Evolutionary conservation across 2,113 vertebrate species (phyloP).

Genomic region (Cyanoliseus patagonus): DNA sequence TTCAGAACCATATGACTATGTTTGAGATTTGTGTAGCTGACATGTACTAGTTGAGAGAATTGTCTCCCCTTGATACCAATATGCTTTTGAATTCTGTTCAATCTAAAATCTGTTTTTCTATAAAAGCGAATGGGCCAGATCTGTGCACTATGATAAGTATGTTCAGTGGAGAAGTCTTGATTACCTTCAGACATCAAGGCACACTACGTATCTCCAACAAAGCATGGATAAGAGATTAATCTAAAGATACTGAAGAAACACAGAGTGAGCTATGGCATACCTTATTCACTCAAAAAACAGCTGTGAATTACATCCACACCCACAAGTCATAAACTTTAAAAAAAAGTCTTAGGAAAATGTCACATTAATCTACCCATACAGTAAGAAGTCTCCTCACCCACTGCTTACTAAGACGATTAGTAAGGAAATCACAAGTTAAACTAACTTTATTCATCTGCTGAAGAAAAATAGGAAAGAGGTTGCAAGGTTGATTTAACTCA

Average conservation of each 20-base stretch:
- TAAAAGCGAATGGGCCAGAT: not conserved
- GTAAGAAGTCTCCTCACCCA: conserved; percentile 56
- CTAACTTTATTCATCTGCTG: conserved; percentile 66
- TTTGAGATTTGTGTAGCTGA: not conserved
- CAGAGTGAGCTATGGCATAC: not conserved
- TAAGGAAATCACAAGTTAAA: conserved; percentile 69
- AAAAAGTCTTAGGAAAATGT: conserved; percentile 52
- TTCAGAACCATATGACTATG: not conserved
- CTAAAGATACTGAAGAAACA: conserved; percentile 13
- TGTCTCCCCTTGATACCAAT: not conserved
- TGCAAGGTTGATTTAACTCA: conserved; percentile 62
- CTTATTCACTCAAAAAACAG: conserved; percentile 33
- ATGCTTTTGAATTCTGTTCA: not conserved
- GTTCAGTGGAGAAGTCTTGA: not conserved
- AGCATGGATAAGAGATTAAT: not conserved
- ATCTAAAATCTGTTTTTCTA: not conserved
- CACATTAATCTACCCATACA: conserved; percentile 46
- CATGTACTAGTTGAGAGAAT: not conserved
- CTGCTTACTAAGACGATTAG: conserved; percentile 65
- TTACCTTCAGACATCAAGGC: not conserved
- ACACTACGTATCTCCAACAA: not conserved
- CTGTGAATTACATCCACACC: conserved; percentile 53
- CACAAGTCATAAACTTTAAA: conserved; percentile 42
- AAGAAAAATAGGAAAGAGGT: conserved; percentile 63
- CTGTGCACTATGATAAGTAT: not conserved